Evolutionary conservation across 2,797 vertebrate genomes (phyloP).

Genomic region (Corythornis leucogaster): DNA sequence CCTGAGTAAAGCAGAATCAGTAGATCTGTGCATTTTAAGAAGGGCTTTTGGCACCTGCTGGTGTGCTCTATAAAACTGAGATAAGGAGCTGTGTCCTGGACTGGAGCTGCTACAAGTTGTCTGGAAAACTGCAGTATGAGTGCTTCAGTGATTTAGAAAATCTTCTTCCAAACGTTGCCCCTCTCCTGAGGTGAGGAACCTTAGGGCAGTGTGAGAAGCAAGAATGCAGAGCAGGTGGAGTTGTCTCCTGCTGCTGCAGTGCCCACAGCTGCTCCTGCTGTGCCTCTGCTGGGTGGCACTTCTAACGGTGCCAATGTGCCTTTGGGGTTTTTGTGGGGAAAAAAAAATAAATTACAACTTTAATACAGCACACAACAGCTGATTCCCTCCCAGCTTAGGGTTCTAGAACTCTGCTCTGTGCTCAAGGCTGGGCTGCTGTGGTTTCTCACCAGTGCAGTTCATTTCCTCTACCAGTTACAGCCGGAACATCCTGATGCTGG

Average conservation of each 20-base stretch:
- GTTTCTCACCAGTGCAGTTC: not conserved
- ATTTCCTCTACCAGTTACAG: not conserved
- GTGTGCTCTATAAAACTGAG: not conserved
- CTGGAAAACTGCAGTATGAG: not conserved
- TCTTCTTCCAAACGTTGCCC: not conserved
- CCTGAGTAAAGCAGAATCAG: not conserved
- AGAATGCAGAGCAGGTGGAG: rapidly evolving
- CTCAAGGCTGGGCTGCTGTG: not conserved
- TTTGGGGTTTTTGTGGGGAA: not conserved
- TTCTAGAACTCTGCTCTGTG: not conserved
- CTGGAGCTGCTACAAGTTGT: not conserved
- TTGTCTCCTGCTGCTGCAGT: not conserved
- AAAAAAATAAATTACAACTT: not conserved
- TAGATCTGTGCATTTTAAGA: not conserved
- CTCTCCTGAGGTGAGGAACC: not conserved
- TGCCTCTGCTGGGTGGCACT: not conserved
- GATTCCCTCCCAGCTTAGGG: not conserved
- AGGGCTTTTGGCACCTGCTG: not conserved
- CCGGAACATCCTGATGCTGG: not conserved
- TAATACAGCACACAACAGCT: not conserved
- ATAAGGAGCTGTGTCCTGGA: not conserved
- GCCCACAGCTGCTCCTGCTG: not conserved
- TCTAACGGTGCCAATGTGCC: not conserved
- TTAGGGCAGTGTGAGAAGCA: not conserved
- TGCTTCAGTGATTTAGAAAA: not conserved